These are phyloP conservation scores for Morbakka virulenta DNA, from an alignment of 30 jellyfish, hydroid and myxozoan genomes.

Conservation along the genomic window DNA sequence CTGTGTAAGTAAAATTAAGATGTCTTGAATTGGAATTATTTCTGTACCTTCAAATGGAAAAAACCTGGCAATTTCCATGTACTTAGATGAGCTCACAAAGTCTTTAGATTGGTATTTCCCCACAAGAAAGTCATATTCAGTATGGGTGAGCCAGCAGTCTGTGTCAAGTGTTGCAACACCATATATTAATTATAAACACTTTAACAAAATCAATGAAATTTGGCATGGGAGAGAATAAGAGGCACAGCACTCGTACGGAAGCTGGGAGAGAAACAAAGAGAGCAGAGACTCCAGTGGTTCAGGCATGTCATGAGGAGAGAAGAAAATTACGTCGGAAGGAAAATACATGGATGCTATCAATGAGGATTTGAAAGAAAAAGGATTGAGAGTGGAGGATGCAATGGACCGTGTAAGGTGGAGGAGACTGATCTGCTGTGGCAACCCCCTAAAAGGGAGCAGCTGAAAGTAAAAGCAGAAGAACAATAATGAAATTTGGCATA, in stretches of 20 bases:
- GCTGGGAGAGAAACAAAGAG: too few relatives aligned
- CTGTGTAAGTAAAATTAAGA: neutral
- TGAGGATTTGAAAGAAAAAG: too few relatives aligned
- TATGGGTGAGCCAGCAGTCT: neutral
- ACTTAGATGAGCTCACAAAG: neutral
- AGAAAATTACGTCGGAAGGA: too few relatives aligned
- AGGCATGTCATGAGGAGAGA: too few relatives aligned
- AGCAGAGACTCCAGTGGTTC: too few relatives aligned
- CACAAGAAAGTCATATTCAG: neutral
- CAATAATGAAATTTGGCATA: neutral
- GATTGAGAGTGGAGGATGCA: too few relatives aligned
- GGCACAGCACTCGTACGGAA: too few relatives aligned
- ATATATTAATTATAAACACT: neutral
- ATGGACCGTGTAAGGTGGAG: too few relatives aligned
- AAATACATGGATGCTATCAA: too few relatives aligned
- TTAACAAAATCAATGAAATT: neutral
- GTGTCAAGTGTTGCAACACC: neutral
- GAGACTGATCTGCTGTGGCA: too few relatives aligned
- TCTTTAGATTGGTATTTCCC: neutral
- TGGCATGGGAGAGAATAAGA: neutral
- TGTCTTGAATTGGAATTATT: neutral
- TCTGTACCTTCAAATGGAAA: neutral
- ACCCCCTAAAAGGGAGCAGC: too few relatives aligned
- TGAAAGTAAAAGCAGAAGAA: too few relatives aligned
- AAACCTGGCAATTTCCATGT: neutral